These are phyloP conservation scores for Stigmatopora argus DNA, from an alignment of 2,113 vertebrate species.

Conservation along the genomic window DNA sequence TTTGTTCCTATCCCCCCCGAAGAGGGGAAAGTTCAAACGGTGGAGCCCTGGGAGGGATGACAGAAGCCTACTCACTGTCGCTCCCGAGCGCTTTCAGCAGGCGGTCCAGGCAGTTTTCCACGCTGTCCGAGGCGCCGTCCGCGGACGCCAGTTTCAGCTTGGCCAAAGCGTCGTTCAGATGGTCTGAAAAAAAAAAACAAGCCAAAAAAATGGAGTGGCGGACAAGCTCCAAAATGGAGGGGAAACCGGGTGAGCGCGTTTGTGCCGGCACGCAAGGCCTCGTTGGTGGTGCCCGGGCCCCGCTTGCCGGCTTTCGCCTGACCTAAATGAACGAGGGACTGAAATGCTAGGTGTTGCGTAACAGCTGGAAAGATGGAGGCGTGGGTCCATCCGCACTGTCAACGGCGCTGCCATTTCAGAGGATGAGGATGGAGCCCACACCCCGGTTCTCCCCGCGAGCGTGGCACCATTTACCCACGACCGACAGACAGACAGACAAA, in stretches of 20 bases:
- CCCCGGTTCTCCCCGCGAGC: not conserved
- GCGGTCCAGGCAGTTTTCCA: slow-evolving; percentile 91
- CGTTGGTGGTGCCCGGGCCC: not conserved
- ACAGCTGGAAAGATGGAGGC: slow-evolving; percentile 55
- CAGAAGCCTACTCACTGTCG: slow-evolving; percentile 80
- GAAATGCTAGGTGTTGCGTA: slow-evolving; percentile 48
- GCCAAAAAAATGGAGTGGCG: not conserved
- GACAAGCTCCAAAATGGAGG: not conserved
- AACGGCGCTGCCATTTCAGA: slow-evolving; percentile 39
- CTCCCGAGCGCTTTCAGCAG: slow-evolving; percentile 88
- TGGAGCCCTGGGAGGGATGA: no score
- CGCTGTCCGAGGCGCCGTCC: slow-evolving; percentile 78
- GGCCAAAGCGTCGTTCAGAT: slow-evolving; percentile 88
- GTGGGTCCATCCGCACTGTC: slow-evolving; percentile 32
- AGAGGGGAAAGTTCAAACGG: no score
- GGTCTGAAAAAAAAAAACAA: slow-evolving; percentile 67
- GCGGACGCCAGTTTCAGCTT: slow-evolving; percentile 87
- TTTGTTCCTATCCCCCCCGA: no score
- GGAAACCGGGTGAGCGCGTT: not conserved
- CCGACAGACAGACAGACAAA: no score
- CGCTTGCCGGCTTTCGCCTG: not conserved
- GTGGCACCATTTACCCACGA: not conserved
- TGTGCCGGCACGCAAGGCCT: not conserved
- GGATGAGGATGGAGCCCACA: slow-evolving; percentile 4
- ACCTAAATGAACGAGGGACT: slow-evolving; percentile 13